Conservation (phyloP, 2,888 invertebrate species). For the Tenthredo notha region DNA sequence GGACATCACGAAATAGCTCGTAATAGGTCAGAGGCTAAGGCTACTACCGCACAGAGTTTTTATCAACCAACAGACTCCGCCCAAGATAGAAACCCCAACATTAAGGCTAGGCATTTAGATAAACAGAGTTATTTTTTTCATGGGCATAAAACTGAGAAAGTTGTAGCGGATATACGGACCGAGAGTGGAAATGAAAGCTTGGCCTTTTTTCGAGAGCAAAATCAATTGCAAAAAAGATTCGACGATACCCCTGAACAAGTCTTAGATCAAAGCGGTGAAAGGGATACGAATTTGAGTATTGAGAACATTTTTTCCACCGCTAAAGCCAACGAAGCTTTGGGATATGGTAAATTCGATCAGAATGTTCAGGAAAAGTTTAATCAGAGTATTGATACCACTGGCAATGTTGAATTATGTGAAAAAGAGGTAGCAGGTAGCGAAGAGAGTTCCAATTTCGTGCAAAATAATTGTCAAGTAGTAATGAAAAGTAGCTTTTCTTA, state of each 20-base stretch:
- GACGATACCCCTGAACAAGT: not conserved
- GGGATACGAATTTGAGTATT: not conserved
- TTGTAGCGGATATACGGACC: conserved; percentile 60
- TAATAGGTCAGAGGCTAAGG: conserved; percentile 61
- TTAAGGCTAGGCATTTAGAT: conserved; percentile 66
- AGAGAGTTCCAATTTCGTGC: conserved; percentile 12
- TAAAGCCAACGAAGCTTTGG: not conserved
- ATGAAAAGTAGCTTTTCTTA: conserved; percentile 67
- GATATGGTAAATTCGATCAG: conserved; percentile 12
- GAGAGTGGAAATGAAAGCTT: not conserved
- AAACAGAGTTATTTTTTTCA: conserved; percentile 75
- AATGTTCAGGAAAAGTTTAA: conserved; percentile 20
- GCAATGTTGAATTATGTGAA: conserved; percentile 69
- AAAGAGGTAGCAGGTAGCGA: conserved; percentile 66
- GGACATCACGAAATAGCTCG: conserved; percentile 65
- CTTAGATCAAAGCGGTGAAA: not conserved
- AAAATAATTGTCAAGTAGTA: conserved; percentile 50
- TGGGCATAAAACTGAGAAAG: conserved; percentile 74
- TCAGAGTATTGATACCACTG: conserved; percentile 51
- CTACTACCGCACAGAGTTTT: conserved; percentile 53
- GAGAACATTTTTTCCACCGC: not conserved
- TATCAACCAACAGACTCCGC: conserved; percentile 57
- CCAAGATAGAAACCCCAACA: conserved; percentile 61
- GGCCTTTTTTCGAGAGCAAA: not conserved
- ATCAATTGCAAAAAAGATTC: conserved; percentile 18